Evolutionary conservation across 2,113 vertebrate genomes (phyloP), one percentile per base, ranked within the genome.

Genomic region (Thomomys bottae): DNA sequence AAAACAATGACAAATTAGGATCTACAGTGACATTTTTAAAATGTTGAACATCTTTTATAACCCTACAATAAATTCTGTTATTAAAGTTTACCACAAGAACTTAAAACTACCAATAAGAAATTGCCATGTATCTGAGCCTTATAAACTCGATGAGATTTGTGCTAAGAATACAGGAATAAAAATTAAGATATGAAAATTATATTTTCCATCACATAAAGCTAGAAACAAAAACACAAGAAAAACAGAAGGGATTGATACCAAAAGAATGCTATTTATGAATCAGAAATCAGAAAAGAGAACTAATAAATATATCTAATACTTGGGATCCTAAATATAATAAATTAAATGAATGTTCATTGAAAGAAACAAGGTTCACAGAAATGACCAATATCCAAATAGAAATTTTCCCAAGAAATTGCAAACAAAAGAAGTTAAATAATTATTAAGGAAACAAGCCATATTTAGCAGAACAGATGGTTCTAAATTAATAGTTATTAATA

Each of bases 401-500:
- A 87, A 86, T 45, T 59, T 54, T 66, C 93, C 71, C 11, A 24
- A 18, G 63, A 28, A 90, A 77, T 6, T 36, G 61, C 8, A 90
- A 54, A 59, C 21, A 79, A 26, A 91, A 10, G 8, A 94, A 84
- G 82, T 84, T 61, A 86, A 83, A 91, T 61, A 87, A 36, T 75
- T 84, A 42, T 83, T 36, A 64, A 20, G 77, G 49, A 90, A 92
- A 1, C 34, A 91, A 94, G 61, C 12, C 42, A 34, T 59, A 84
- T 40, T 36, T 59, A 90, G 36, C 61, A 71, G 70, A 94, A 70
- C 12, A 66, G 36, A 90, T 10, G 40, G 5, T 88, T 93, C 38
- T 85, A 63, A 90, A 15, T 38, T 89, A 91, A 87, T 61, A 38
- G 17, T 82, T 34, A 94, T 66, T 89, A 77, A 57, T 94, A 82